Conservation (phyloP, 2,888 invertebrate species). For the Drosophila picticornis region DNA sequence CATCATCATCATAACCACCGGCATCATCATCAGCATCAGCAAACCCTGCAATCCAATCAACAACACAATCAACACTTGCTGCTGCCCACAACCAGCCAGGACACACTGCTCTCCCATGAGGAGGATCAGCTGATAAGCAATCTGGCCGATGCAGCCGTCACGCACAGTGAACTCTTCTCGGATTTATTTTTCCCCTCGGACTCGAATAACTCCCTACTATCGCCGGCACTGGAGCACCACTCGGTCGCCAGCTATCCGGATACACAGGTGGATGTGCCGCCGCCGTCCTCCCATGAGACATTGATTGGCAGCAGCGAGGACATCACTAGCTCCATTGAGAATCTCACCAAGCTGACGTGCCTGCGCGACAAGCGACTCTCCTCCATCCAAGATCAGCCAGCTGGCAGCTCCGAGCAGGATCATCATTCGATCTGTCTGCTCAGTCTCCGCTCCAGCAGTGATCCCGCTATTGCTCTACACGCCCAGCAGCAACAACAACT, state of each 20-base stretch:
- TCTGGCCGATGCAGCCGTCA: conserved; percentile 78
- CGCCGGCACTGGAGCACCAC: conserved; percentile 70
- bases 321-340: conserved; percentile 81
- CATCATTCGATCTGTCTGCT: conserved; percentile 80
- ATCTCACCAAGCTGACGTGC: conserved; percentile 82
- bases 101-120: conserved; percentile 74
- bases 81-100: conserved; percentile 47
- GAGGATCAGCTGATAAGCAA: conserved; percentile 81
- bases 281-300: conserved; percentile 58
- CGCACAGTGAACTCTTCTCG: conserved; percentile 82
- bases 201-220: conserved; percentile 83
- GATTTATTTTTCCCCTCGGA: conserved; percentile 84
- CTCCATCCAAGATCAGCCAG: conserved; percentile 83
- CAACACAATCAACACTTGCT: conserved; percentile 68
- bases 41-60: conserved; percentile 62
- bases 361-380: conserved; percentile 82
- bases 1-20: conserved; percentile 52
- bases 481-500: conserved; percentile 76
- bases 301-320: conserved; percentile 79
- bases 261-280: conserved; percentile 62
- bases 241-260: conserved; percentile 64
- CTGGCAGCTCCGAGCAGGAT: conserved; percentile 61
- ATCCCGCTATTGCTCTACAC: conserved; percentile 84
- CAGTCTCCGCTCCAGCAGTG: conserved; percentile 84
- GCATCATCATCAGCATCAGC: conserved; percentile 76